These are phyloP conservation scores for Phymastichus coffea DNA, from an alignment of 1,140 invertebrate genomes.

Conservation along the genomic window DNA sequence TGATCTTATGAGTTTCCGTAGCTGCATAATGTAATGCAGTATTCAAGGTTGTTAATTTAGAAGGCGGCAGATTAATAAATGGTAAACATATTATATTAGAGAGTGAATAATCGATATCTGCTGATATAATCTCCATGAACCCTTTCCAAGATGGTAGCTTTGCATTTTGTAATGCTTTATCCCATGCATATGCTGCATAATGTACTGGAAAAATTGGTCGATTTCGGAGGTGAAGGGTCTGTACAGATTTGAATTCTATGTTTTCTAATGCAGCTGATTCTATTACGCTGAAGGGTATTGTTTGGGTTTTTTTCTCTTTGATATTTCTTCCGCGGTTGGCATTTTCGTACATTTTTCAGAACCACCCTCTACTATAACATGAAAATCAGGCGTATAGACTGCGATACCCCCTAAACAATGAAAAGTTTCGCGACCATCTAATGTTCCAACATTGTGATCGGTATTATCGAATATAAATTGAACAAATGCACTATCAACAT, in stretches of 20 bases:
- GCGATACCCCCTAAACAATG: slow-evolving; percentile 19
- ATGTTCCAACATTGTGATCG: slow-evolving; percentile 37
- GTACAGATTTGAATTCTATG: not conserved
- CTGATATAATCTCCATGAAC: slow-evolving; percentile 18
- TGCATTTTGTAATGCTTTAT: not conserved
- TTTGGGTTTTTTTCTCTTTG: slow-evolving; percentile 1
- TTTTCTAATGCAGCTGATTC: not conserved
- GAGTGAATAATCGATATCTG: not conserved
- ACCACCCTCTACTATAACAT: slow-evolving; percentile 28
- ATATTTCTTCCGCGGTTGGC: not conserved
- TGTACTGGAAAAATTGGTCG: not conserved
- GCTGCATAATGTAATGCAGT: slow-evolving; percentile 24
- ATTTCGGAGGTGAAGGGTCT: not conserved
- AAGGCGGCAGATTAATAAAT: slow-evolving; percentile 29
- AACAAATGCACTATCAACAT: slow-evolving; percentile 33
- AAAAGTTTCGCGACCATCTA: slow-evolving; percentile 25
- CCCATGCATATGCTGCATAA: slow-evolving; percentile 6
- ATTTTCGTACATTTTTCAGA: slow-evolving; percentile 12
- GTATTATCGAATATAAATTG: slow-evolving; percentile 47
- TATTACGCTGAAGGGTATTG: not conserved
- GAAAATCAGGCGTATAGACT: slow-evolving; percentile 36
- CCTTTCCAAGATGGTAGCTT: slow-evolving; percentile 18
- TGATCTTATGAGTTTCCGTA: slow-evolving; percentile 19
- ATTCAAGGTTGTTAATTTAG: slow-evolving; percentile 28
- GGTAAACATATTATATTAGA: slow-evolving; percentile 25